Evolutionary conservation across 2,888 invertebrate species (phyloP).

Genomic region (Ectemnius continuus): DNA sequence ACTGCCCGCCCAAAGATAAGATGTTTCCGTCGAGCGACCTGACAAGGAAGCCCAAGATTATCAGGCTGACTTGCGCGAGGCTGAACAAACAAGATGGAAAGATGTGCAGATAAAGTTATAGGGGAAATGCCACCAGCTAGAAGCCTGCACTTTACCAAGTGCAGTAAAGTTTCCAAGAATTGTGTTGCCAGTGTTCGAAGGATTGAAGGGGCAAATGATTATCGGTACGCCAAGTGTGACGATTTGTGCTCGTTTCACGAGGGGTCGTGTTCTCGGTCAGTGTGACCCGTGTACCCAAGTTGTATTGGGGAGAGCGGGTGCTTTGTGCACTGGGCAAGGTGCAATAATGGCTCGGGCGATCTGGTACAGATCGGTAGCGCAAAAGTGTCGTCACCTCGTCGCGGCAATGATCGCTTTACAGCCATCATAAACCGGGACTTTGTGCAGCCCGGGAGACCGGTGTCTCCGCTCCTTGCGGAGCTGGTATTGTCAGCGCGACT

Average conservation of each 20-base stretch:
- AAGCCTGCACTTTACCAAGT: no score
- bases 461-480: conserved; percentile 13
- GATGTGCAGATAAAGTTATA: conserved; percentile 26
- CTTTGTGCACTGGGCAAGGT: conserved; percentile 26
- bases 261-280: neutral
- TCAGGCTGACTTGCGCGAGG: conserved; percentile 7
- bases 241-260: conserved; percentile 19
- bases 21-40: conserved; percentile 8
- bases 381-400: conserved; percentile 73
- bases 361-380: conserved; percentile 67
- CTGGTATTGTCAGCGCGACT: conserved; percentile 38
- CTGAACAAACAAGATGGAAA: conserved; percentile 48
- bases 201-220: neutral
- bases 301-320: conserved; percentile 3
- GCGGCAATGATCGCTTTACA: conserved; percentile 73
- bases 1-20: neutral
- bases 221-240: conserved; percentile 15
- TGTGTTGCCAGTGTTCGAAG: neutral
- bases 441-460: conserved; percentile 47
- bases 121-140: neutral
- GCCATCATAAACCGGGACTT: conserved; percentile 65
- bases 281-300: neutral
- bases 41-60: neutral
- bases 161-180: neutral
- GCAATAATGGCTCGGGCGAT: conserved; percentile 38